Evolutionary conservation across 2,888 invertebrate species (phyloP), one percentile per base, ranked within the genome.

Genomic region (Petrophora chlorosata): DNA sequence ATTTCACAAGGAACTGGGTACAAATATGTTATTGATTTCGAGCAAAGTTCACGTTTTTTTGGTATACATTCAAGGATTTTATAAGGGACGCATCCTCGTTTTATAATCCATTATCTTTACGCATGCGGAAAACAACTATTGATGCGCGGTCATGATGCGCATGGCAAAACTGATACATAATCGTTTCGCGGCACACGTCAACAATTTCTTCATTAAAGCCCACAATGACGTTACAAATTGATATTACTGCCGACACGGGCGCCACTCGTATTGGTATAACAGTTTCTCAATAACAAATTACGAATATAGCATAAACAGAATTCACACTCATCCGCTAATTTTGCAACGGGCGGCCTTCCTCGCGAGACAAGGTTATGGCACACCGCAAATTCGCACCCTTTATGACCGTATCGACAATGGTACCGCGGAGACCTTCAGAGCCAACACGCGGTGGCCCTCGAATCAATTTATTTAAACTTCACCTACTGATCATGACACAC

Each of bases 401-500:
- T 50, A 32, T 36, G 36, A 45, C 26, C 50, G 47, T 43, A 51
- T 39, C 49, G 22, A 50, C 43, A 44, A 44, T 58, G 49, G 43
- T 46, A 30, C 34, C 14, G 14, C 8, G 12, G 26, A 44, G 50
- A 53, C 56, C 53, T 56, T 51, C 55, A 17, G 38, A 36, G 10
- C 12, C 38, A 28, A 34, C 44, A 23, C 39, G 69, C 65, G 55
- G 63, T 62, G 80, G 79, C 81, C 81, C 80, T 81, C 79, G 68
- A 71, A 70, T 76, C 78, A 79, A 80, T 81, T 80, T 79, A 80
- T 85, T 87, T 88, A 88, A 90, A 90, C 89, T 90, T 90, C 85
- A 90, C 90, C 90, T 76, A 90, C 81, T 90, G 89, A 87, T 89
- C 90, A 88, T 90, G 90, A 89, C 90, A 88, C 69, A 90, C 86